Evolutionary conservation across 2,888 invertebrate species (phyloP), one percentile per base, ranked within the genome.

Genomic region (Andrena trimmerana): DNA sequence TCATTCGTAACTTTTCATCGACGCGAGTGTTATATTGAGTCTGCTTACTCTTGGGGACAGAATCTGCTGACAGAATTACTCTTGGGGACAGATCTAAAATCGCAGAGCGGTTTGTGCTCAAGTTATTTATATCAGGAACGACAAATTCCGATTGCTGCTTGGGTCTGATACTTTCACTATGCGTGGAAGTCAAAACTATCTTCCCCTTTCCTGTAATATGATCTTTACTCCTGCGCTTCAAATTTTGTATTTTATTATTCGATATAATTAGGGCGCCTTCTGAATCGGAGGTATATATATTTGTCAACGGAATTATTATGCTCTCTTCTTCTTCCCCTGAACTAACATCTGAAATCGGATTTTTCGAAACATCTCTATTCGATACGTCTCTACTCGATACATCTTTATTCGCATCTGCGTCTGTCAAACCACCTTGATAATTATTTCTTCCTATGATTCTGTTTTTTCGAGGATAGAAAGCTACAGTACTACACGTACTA

Each of bases 1-100:
- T 7, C 70, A 66, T 77, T 13, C 6, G 10, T 13, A 80, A 52
- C 13, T 77, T 80, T 24, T 60, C 13, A 48, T 80, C 66, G 8
- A 24, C 42, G 42, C 1, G 16, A 42, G 5, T 16, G 16, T 24
- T 31, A 13, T 13, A 7, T 54, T 6, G 1, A 8, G 48, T 60
- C 2, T 7, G 5, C 4, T 2, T 24, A 2, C n/a, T n/a, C 5
- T 0, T 5, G 5, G 4, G 20, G n/a, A 72, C 2, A 0, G 29
- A 48, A 20, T 29, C 2, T 7, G 3, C 3, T 8, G 0, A 20
- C 20, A 20, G 20, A 20, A 20, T 2, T n/a, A 2, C n/a, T n/a
- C 5, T 0, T 5, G 5, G 4, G 16, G n/a, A 72, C 2, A 0
- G 10, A 16, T 20, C 16, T 1, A 5, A 16, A 7, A 0, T 24